Evolutionary conservation across 2,113 vertebrate species (phyloP).

Genomic region (Alligator sinensis): DNA sequence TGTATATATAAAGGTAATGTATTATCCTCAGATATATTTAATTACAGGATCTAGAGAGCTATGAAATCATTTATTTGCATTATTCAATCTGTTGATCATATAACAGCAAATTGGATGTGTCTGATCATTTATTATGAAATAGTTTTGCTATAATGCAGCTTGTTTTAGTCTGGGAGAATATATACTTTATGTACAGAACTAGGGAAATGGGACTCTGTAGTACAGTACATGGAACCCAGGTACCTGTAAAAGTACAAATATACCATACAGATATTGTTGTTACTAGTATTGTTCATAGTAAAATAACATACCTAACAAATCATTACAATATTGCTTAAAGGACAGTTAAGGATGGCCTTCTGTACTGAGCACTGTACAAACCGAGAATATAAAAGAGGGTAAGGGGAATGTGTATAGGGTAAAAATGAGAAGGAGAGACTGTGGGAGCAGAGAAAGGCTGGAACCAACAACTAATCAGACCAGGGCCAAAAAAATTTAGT

Average conservation of each 20-base stretch:
- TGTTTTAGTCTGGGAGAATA: not conserved
- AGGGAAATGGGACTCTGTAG: constrained; percentile 15
- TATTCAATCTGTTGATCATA: constrained; percentile 29
- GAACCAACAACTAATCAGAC: rapidly evolving
- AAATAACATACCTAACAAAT: too few relatives aligned
- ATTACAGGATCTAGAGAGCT: constrained; percentile 10
- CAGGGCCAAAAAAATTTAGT: not conserved
- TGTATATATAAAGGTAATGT: too few relatives aligned
- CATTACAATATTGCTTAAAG: too few relatives aligned
- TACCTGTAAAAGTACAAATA: not conserved
- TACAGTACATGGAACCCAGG: constrained; percentile 2
- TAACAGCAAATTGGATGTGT: constrained; percentile 27
- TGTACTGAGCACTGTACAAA: not conserved
- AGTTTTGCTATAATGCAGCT: not conserved
- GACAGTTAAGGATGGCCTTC: too few relatives aligned
- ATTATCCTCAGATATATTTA: not conserved
- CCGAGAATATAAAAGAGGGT: not conserved
- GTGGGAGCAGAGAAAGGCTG: not conserved
- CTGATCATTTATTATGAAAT: constrained; percentile 44
- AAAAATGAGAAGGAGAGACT: rapidly evolving
- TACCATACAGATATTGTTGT: not conserved
- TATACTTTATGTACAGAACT: constrained; percentile 17
- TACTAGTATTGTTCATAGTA: not conserved
- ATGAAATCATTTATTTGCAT: constrained; percentile 44
- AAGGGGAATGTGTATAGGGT: not conserved